phyloP scores from a whole-genome alignment of 23 tunicate genomes.

The Ascidia mentula region DNA sequence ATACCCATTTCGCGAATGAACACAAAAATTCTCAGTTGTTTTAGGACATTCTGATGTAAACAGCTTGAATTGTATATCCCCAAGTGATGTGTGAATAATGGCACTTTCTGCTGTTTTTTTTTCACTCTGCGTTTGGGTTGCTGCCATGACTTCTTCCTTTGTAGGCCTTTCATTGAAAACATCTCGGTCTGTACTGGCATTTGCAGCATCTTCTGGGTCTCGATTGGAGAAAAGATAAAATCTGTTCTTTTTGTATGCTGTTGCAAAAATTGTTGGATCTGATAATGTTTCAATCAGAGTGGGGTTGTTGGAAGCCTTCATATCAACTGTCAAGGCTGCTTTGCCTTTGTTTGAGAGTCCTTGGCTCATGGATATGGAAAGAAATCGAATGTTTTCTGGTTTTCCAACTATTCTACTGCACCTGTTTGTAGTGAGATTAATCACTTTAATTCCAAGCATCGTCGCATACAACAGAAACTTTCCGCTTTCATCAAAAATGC shows the following conservation, averaged over 20 bases:
- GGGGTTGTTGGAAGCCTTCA: slow-evolving; percentile 95
- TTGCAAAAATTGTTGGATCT: slow-evolving; percentile 85
- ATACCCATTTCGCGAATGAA: slow-evolving; percentile 87
- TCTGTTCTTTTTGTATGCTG: slow-evolving; percentile 93
- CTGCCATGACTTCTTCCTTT: slow-evolving; percentile 94
- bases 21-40: slow-evolving; percentile 92
- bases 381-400: slow-evolving; percentile 71
- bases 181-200: slow-evolving; percentile 66
- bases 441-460: slow-evolving; percentile 87
- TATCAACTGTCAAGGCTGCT: slow-evolving; percentile 80
- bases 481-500: slow-evolving; percentile 90
- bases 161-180: slow-evolving; percentile 96
- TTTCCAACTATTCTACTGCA: slow-evolving; percentile 84
- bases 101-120: slow-evolving; percentile 74
- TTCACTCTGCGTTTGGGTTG: slow-evolving; percentile 77
- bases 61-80: slow-evolving; percentile 79
- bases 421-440: slow-evolving; percentile 79
- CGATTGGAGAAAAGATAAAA: slow-evolving; percentile 66
- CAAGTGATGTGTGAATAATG: slow-evolving; percentile 78
- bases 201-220: slow-evolving; percentile 65
- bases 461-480: slow-evolving; percentile 85
- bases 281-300: slow-evolving; percentile 42
- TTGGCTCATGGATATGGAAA: slow-evolving; percentile 76
- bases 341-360: slow-evolving; percentile 40
- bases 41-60: slow-evolving; percentile 79